A percentile compares a stretch with the other conserved stretches of the same genome.
phyloP scores from a whole-genome alignment of 2,113 vertebrate genomes.

The Eidolon helvum region DNA sequence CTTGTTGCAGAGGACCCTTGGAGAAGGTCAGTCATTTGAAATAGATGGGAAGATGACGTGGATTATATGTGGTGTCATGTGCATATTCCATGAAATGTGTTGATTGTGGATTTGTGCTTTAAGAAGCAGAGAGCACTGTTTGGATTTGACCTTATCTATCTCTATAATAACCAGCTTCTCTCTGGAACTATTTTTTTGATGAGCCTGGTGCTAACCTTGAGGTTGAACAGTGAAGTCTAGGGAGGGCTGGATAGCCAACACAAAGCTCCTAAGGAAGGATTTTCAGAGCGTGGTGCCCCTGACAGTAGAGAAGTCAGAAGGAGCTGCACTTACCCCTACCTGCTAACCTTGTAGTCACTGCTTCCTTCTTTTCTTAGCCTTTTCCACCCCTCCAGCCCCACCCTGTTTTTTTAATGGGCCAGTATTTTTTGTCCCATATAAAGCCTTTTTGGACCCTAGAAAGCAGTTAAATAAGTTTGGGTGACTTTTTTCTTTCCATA shows the following conservation, averaged over 20 bases:
- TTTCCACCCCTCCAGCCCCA: background rate
- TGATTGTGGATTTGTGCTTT: background rate
- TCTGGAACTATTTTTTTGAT: background rate
- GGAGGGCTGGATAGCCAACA: background rate
- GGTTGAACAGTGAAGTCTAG: background rate
- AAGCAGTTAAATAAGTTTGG: conserved; percentile 26
- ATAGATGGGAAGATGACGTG: background rate
- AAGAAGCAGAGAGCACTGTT: background rate
- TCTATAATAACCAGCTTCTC: background rate
- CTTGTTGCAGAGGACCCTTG: conserved; percentile 94
- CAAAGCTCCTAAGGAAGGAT: background rate
- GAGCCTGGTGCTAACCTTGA: background rate
- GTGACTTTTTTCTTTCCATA: background rate
- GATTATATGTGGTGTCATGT: background rate
- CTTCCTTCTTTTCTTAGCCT: background rate
- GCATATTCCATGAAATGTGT: background rate
- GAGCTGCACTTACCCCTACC: background rate
- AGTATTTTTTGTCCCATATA: background rate
- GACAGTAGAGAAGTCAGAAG: accelerated
- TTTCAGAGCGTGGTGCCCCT: background rate
- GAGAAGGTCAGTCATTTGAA: conserved; percentile 89
- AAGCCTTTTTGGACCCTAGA: background rate
- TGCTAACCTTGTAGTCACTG: background rate
- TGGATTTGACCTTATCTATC: background rate
- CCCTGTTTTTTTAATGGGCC: background rate